phyloP scores from a whole-genome alignment of 2,888 invertebrate genomes.

The Yponomeuta cagnagella region DNA sequence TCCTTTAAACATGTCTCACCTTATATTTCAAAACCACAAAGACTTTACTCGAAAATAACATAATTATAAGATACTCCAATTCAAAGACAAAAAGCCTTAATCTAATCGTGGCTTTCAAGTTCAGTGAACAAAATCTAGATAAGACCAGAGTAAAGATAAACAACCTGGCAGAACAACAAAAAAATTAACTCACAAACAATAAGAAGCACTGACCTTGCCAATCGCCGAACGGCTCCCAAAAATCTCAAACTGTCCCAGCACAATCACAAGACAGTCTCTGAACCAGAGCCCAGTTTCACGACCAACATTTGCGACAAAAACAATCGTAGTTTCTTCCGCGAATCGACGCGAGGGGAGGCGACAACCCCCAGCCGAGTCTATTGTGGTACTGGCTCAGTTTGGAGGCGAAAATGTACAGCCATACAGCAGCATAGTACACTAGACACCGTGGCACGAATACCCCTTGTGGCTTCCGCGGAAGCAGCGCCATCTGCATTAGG shows the following conservation, averaged over 20 bases:
- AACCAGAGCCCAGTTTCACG: neutral
- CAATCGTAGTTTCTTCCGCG: constrained; percentile 8
- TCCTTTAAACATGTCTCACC: too few relatives aligned
- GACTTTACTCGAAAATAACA: too few relatives aligned
- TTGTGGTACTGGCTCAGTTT: constrained; percentile 8
- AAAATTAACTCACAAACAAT: neutral
- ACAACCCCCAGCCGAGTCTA: constrained; percentile 2
- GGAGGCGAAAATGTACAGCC: neutral
- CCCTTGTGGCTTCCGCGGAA: neutral
- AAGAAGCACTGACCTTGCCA: neutral
- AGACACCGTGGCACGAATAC: constrained; percentile 6
- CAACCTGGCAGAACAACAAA: neutral
- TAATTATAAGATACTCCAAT: neutral
- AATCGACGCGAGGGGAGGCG: neutral
- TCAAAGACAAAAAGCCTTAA: neutral
- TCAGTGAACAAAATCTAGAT: neutral
- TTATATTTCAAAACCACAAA: too few relatives aligned
- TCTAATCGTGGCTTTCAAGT: neutral
- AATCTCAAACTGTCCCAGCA: neutral
- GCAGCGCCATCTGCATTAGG: constrained; percentile 5
- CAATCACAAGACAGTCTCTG: neutral
- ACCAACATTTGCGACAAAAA: neutral
- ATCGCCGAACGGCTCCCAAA: neutral
- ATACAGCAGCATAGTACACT: neutral
- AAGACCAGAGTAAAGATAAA: neutral